phyloP scores from a whole-genome alignment of 2,797 vertebrate species.

The Cynopterus sphinx region DNA sequence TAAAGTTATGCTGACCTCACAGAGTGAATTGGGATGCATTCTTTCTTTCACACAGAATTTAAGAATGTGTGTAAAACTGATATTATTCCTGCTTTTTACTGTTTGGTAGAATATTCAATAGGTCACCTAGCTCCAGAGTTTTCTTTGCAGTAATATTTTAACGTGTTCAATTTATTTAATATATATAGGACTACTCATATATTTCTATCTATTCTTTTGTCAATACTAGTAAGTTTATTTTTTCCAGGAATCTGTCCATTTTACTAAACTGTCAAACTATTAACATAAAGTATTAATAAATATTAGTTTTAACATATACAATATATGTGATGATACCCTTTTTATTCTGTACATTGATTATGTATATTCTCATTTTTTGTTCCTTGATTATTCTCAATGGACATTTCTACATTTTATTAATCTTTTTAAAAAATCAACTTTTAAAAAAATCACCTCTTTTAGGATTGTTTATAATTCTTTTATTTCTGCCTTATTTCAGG shows the following conservation, averaged over 20 bases:
- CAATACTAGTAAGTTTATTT: constrained; percentile 2
- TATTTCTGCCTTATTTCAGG: background rate
- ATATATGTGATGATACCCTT: background rate
- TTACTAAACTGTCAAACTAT: background rate
- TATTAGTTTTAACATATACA: background rate
- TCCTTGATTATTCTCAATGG: background rate
- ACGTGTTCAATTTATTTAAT: background rate
- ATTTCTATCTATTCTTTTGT: background rate
- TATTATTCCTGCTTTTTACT: background rate
- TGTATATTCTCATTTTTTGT: background rate
- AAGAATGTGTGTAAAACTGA: background rate
- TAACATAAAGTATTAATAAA: constrained; percentile 25
- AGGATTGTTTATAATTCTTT: background rate
- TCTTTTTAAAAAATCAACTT: background rate
- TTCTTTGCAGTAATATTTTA: constrained; percentile 3
- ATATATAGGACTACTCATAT: background rate
- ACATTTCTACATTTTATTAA: background rate
- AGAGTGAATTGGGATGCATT: background rate
- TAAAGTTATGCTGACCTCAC: background rate
- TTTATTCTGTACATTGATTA: background rate
- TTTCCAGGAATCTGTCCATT: background rate
- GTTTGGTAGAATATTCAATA: constrained; percentile 5
- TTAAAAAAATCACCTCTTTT: background rate
- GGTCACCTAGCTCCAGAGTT: background rate
- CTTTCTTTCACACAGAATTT: background rate